These are phyloP conservation scores for Chrysina gloriosa DNA, from an alignment of 2,888 invertebrate species.

Conservation along the genomic window DNA sequence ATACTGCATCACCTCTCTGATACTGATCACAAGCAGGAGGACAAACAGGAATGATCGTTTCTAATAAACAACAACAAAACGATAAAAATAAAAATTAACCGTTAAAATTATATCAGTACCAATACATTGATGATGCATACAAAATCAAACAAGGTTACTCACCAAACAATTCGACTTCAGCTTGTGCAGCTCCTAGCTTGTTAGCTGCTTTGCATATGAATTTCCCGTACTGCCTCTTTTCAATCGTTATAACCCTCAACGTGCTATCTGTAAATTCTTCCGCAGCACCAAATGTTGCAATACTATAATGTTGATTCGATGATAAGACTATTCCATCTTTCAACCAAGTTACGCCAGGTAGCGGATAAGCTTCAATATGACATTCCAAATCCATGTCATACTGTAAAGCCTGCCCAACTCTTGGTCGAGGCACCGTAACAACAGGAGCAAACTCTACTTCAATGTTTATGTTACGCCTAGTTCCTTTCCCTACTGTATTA, in stretches of 20 bases:
- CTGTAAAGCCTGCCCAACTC: slow-evolving; percentile 88
- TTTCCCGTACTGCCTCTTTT: slow-evolving; percentile 88
- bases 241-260: slow-evolving; percentile 88
- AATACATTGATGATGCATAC: too few relatives aligned
- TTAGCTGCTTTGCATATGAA: slow-evolving; percentile 91
- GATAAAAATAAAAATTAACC: slow-evolving; percentile 44
- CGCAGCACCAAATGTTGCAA: slow-evolving; percentile 91
- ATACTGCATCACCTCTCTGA: slow-evolving; percentile 50
- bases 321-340: slow-evolving; percentile 85
- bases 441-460: slow-evolving; percentile 93
- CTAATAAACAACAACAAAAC: slow-evolving; percentile 68
- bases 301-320: slow-evolving; percentile 91
- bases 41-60: slow-evolving; percentile 91
- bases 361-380: slow-evolving; percentile 94
- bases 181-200: slow-evolving; percentile 85
- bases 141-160: slow-evolving; percentile 59
- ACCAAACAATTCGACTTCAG: slow-evolving; percentile 86
- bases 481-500: slow-evolving; percentile 88
- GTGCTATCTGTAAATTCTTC: slow-evolving; percentile 94
- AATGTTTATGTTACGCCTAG: slow-evolving; percentile 83
- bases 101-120: too few relatives aligned
- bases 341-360: slow-evolving; percentile 91
- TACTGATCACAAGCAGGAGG: slow-evolving; percentile 89
- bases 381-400: slow-evolving; percentile 96
- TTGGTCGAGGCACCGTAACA: slow-evolving; percentile 84